These are phyloP conservation scores for Drosophila picticornis DNA, from an alignment of 2,888 invertebrate species.

Conservation along the genomic window DNA sequence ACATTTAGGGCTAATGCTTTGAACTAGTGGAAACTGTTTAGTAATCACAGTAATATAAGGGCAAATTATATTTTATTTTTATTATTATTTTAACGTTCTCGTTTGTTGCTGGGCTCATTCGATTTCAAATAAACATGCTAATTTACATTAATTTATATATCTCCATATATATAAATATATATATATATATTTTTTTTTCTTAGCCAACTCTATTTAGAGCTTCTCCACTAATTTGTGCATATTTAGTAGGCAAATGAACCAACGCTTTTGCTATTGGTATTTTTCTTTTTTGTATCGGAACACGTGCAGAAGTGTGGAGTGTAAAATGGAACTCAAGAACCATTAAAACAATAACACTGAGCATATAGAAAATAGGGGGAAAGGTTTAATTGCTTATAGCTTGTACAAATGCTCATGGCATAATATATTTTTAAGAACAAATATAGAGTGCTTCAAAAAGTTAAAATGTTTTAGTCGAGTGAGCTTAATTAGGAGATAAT, in stretches of 20 bases:
- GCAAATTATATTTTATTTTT: not conserved
- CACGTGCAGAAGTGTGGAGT: slow-evolving; percentile 17
- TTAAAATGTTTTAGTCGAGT: not conserved
- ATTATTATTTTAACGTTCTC: not conserved
- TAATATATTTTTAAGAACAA: not conserved
- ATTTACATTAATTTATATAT: not conserved
- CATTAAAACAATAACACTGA: slow-evolving; percentile 3
- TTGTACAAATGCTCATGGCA: not conserved
- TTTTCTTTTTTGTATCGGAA: slow-evolving; percentile 18
- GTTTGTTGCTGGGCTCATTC: slow-evolving; percentile 19
- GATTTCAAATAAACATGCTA: slow-evolving; percentile 7
- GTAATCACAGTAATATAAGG: too few species aligned
- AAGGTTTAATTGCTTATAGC: not conserved
- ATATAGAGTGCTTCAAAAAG: not conserved
- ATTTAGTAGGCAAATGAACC: slow-evolving; percentile 12
- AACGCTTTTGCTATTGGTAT: slow-evolving; percentile 6
- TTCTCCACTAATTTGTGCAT: slow-evolving; percentile 19
- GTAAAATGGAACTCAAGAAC: slow-evolving; percentile 11
- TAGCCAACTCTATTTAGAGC: slow-evolving; percentile 7
- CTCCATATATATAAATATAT: not conserved
- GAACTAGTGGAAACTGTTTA: not conserved
- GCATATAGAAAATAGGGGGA: not conserved
- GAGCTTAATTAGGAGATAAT: not conserved
- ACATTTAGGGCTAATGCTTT: not conserved
- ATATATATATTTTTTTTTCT: not conserved